A percentile compares a stretch with the other conserved stretches of the same genome.
Conservation (phyloP, 2,113 vertebrate species). For the Calidris pugnax region DNA sequence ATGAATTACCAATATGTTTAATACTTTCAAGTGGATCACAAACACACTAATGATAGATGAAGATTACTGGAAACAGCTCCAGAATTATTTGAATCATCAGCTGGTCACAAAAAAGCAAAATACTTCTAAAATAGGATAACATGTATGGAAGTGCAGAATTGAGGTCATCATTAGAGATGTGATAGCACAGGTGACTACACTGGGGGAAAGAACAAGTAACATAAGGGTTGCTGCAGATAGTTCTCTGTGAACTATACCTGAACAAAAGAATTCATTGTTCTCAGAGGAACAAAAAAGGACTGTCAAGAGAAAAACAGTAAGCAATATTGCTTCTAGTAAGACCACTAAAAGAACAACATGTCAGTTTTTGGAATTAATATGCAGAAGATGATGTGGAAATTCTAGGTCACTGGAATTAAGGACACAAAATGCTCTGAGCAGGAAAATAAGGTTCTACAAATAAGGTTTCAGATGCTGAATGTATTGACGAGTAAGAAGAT, state of each 20-base stretch:
- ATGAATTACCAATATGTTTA: background rate
- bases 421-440: background rate
- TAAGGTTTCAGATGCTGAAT: background rate
- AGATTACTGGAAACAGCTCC: accelerated
- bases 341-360: background rate
- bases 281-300: background rate
- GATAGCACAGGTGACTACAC: accelerated
- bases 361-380: background rate
- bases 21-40: background rate
- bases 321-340: background rate
- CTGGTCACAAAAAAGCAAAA: background rate
- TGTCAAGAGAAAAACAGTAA: background rate
- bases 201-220: background rate
- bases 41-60: background rate
- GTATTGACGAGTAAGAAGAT: background rate
- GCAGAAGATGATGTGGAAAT: background rate
- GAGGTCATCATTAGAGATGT: background rate
- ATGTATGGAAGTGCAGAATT: background rate
- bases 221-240: background rate
- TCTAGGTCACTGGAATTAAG: background rate
- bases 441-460: background rate
- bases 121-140: background rate
- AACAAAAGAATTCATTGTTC: background rate
- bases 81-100: background rate
- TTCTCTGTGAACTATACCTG: background rate